Evolutionary conservation across 2,888 invertebrate species (phyloP).

Genomic region (Dasysyrphus tricinctus): DNA sequence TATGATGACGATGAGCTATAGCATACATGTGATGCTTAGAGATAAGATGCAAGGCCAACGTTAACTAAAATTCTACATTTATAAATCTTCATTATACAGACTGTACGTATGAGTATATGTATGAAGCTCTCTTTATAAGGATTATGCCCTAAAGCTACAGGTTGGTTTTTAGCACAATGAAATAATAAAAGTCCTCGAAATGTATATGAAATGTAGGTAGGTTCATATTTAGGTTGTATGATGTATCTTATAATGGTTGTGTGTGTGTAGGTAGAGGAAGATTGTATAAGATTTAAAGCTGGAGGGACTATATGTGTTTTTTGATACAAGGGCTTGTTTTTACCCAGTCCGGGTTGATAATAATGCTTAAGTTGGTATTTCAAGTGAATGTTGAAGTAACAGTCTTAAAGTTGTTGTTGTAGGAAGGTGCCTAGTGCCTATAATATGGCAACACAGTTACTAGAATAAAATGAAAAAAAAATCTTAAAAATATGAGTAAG

Average conservation of each 20-base stretch:
- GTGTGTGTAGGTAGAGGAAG: not conserved
- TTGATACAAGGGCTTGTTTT: not conserved
- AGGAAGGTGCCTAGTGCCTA: not conserved
- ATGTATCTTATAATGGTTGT: not conserved
- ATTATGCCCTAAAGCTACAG: slow-evolving; percentile 26
- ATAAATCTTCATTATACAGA: not conserved
- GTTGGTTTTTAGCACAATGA: slow-evolving; percentile 29
- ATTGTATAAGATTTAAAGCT: slow-evolving; percentile 8
- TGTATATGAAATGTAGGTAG: slow-evolving; percentile 25
- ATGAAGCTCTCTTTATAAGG: not conserved
- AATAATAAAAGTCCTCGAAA: slow-evolving; percentile 36
- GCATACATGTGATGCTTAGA: slow-evolving; percentile 22
- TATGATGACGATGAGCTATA: not conserved
- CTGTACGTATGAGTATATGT: no score
- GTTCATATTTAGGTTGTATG: not conserved
- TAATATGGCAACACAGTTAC: not conserved
- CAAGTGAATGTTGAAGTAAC: slow-evolving; percentile 59
- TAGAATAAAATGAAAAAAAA: no score
- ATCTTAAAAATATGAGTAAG: not conserved
- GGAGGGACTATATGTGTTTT: not conserved
- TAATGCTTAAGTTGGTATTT: slow-evolving; percentile 46
- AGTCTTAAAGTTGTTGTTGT: slow-evolving; percentile 38
- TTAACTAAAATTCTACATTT: slow-evolving; percentile 10
- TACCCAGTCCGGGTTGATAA: slow-evolving; percentile 39
- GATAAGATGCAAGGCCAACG: slow-evolving; percentile 15